Evolutionary conservation across 2,113 vertebrate genomes (phyloP), one percentile per base, ranked within the genome.

Genomic region (Copsychus sechellarum): DNA sequence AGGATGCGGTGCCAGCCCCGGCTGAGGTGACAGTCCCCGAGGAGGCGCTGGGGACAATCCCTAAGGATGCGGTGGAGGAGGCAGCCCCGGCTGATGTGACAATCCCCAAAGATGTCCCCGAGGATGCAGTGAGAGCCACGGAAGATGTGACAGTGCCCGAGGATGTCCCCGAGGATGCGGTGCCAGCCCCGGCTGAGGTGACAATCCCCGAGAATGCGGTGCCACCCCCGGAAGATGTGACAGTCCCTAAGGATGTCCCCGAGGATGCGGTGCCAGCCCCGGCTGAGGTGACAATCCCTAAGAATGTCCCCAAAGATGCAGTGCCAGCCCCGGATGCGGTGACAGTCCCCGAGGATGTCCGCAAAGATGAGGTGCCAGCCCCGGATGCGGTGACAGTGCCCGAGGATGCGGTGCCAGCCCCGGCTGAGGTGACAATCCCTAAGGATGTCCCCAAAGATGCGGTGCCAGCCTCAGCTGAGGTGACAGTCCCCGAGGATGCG

Each of bases 301-400:
- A 51, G 21, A 29, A 64, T 31, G 31, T n/a, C 12, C 51, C 70
- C 2, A 2, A 51, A 21, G 38, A 34, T 53, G 48, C 0, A 5
- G 31, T 24, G 26, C 11, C 5, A 7, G 34, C 28, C 2, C n/a
- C 57, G 21, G 21, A 15, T 14, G 60, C 29, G 20, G 61, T 11
- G 42, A 66, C 64, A 66, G 9, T 57, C 12, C 33, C 54, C 20
- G 1, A 45, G 31, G 62, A 45, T 18, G 40, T 21, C 9, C 25
- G 47, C 2, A 1, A 22, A n/a, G 47, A 36, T 36, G 38, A 2
- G 4, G 45, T 9, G 17, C 14, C 1, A 3, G 28, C 20, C 4
- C n/a, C 18, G 1, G 34, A 6, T 16, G 48, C 9, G 14, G 48
- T 26, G 26, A 33, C 25, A 13, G 8, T 20, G 25, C n/a, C 43